These are phyloP conservation scores for Catonia carolina DNA, from an alignment of 2,888 invertebrate genomes.

Conservation along the genomic window DNA sequence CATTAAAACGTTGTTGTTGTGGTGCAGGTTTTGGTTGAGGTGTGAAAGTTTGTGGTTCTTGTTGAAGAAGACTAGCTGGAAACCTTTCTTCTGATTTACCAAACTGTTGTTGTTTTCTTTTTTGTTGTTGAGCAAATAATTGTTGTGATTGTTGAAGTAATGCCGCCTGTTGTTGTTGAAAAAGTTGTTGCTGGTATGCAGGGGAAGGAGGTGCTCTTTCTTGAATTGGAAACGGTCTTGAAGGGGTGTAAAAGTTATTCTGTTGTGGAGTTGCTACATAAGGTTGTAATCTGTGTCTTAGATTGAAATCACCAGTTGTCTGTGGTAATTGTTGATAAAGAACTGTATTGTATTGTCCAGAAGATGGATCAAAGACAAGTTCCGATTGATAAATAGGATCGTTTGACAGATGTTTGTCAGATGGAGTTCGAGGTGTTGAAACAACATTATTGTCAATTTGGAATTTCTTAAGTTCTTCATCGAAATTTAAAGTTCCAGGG, in stretches of 20 bases:
- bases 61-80: conserved; percentile 38
- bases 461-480: conserved; percentile 68
- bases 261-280: conserved; percentile 48
- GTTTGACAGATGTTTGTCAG: conserved; percentile 40
- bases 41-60: conserved; percentile 39
- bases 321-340: conserved; percentile 64
- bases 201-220: conserved; percentile 25
- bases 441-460: conserved; percentile 57
- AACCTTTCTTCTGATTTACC: conserved; percentile 26
- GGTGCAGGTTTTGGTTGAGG: conserved; percentile 43
- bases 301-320: conserved; percentile 49
- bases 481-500: conserved; percentile 50
- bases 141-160: conserved; percentile 57
- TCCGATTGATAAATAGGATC: conserved; percentile 71
- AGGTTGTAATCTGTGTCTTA: conserved; percentile 68
- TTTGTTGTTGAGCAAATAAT: conserved; percentile 46
- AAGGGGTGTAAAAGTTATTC: conserved; percentile 31
- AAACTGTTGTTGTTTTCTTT: conserved; percentile 42
- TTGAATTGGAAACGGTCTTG: conserved; percentile 36
- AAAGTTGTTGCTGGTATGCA: conserved; percentile 47
- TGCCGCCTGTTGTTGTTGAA: conserved; percentile 56
- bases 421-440: conserved; percentile 43
- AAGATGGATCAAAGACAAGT: conserved; percentile 65
- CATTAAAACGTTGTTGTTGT: conserved; percentile 39
- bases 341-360: conserved; percentile 72